Conservation (phyloP, 2,888 invertebrate species). For the Dicyrtoma fusca region DNA sequence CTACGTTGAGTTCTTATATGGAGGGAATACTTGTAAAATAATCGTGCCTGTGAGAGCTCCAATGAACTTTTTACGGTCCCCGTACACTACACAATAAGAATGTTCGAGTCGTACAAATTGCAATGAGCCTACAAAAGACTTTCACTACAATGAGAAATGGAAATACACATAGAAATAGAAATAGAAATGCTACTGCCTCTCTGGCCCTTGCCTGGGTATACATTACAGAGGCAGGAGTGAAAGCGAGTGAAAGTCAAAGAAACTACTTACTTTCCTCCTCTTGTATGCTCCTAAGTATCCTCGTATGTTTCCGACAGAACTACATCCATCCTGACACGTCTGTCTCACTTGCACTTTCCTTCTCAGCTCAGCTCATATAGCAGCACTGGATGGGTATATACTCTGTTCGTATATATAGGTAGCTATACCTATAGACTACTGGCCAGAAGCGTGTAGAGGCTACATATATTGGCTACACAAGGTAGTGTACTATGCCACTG, state of each 20-base stretch:
- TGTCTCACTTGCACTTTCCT: neutral
- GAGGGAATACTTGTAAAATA: neutral
- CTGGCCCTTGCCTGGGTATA: neutral
- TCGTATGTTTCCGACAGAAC: slow-evolving; percentile 4
- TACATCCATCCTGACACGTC: slow-evolving; percentile 33
- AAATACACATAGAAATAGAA: slow-evolving; percentile 2
- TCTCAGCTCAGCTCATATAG: neutral
- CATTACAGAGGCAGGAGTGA: neutral
- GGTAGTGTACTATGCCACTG: too few species aligned
- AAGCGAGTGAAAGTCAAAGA: too few species aligned
- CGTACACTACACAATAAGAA: neutral
- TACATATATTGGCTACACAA: too few species aligned
- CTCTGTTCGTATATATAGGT: too few species aligned
- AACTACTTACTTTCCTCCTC: too few species aligned
- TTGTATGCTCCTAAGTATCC: neutral
- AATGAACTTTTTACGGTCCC: slow-evolving; percentile 20
- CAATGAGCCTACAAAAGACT: slow-evolving; percentile 17
- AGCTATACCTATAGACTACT: too few species aligned
- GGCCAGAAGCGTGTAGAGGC: too few species aligned
- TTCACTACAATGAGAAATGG: slow-evolving; percentile 8
- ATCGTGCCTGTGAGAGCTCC: neutral
- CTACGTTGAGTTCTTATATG: neutral
- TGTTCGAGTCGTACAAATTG: slow-evolving; percentile 22
- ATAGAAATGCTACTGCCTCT: neutral
- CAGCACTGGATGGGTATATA: too few species aligned